phyloP scores from a whole-genome alignment of 2,113 vertebrate species.

The Epinephelus fuscoguttatus region DNA sequence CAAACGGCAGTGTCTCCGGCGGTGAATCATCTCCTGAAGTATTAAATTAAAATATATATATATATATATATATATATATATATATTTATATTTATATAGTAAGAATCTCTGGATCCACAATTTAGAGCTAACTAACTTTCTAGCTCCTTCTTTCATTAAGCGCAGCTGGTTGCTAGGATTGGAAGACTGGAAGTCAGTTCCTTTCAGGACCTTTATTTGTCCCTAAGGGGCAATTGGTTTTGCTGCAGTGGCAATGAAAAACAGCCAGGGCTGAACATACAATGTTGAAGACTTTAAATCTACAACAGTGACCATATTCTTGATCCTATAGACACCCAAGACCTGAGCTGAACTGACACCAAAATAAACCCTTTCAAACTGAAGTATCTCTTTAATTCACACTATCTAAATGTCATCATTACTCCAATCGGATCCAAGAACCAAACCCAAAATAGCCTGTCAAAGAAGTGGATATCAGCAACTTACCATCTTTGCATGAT shows the following conservation, averaged over 20 bases:
- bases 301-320: background rate
- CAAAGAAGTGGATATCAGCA: slow-evolving; percentile 30
- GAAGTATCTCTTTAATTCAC: slow-evolving; percentile 15
- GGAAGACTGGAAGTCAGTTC: background rate
- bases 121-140: too few relatives aligned
- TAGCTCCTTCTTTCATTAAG: too few relatives aligned
- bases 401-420: slow-evolving; percentile 20
- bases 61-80: too few relatives aligned
- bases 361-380: background rate
- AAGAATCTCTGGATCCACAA: too few relatives aligned
- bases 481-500: background rate
- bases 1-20: too few relatives aligned
- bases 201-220: background rate
- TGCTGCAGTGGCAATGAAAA: too few relatives aligned
- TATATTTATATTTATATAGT: too few relatives aligned
- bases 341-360: background rate
- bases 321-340: background rate
- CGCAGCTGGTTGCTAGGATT: too few relatives aligned
- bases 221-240: too few relatives aligned
- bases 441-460: slow-evolving; percentile 17
- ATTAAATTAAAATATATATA: too few relatives aligned
- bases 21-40: too few relatives aligned
- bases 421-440: slow-evolving; percentile 13
- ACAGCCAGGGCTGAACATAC: too few relatives aligned
- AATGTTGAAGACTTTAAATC: background rate